These are phyloP conservation scores for Pseudorasbora parva DNA, from an alignment of 2,113 vertebrate genomes.

Conservation along the genomic window DNA sequence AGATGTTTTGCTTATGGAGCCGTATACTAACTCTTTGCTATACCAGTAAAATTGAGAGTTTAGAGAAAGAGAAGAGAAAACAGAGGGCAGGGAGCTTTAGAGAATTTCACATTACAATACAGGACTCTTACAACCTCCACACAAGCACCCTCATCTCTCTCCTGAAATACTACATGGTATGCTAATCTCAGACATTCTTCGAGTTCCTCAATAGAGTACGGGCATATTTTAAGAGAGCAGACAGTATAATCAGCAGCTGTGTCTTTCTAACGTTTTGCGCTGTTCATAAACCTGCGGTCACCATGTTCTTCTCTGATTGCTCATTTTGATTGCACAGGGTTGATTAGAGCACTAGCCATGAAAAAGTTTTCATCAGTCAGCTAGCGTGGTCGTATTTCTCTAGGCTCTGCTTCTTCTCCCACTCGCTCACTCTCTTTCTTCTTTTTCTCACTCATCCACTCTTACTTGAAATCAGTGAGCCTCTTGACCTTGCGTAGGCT, in stretches of 20 bases:
- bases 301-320: constrained; percentile 56
- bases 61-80: background rate
- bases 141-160: constrained; percentile 48
- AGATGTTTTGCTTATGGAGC: background rate
- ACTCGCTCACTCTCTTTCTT: background rate
- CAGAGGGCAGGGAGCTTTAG: constrained; percentile 13
- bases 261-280: background rate
- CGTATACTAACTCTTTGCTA: background rate
- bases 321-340: constrained; percentile 64
- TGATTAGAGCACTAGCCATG: constrained; percentile 63
- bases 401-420: constrained; percentile 1
- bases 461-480: constrained; percentile 30
- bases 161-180: constrained; percentile 11
- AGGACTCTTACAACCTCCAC: constrained; percentile 57
- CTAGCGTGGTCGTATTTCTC: background rate
- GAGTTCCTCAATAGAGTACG: constrained; percentile 11
- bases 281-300: constrained; percentile 24
- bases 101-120: constrained; percentile 65
- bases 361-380: constrained; percentile 61
- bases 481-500: constrained; percentile 60
- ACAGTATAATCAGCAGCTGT: constrained; percentile 26
- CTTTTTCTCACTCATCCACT: constrained; percentile 48
- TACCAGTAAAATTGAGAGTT: background rate
- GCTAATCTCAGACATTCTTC: background rate
- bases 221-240: constrained; percentile 10